phyloP scores from a whole-genome alignment of 1,140 invertebrate species.

The Drosophila bocki region DNA sequence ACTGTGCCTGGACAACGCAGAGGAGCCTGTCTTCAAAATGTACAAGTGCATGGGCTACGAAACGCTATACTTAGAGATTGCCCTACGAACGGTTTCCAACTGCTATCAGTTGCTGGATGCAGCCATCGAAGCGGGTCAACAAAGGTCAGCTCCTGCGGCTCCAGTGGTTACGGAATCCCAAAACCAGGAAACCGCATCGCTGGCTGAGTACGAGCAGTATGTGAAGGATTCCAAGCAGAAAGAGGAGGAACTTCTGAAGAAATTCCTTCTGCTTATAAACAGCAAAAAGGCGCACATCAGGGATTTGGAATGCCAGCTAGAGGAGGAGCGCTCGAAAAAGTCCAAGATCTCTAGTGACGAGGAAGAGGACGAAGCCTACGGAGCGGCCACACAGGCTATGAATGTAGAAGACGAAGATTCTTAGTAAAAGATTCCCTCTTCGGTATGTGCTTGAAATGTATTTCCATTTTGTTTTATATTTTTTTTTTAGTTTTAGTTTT shows the following conservation, averaged over 20 bases:
- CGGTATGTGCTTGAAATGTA: conserved; percentile 54
- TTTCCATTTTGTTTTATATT: conserved; percentile 25
- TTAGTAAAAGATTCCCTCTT: background rate
- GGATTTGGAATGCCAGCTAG: conserved; percentile 41
- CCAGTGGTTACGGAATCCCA: background rate
- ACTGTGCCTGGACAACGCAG: conserved; percentile 16
- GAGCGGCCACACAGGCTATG: conserved; percentile 49
- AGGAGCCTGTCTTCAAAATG: conserved; percentile 50
- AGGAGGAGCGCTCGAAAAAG: conserved; percentile 4
- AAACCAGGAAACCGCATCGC: background rate
- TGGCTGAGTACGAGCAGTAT: conserved; percentile 53
- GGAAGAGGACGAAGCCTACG: conserved; percentile 30
- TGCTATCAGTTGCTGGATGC: conserved; percentile 52
- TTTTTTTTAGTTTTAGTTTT: conserved; percentile 16
- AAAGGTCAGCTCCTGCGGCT: background rate
- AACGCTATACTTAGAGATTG: conserved; percentile 56
- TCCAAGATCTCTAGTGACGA: conserved; percentile 1
- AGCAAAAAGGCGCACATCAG: conserved; percentile 60
- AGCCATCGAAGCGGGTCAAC: conserved; percentile 46
- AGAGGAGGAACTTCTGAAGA: conserved; percentile 44
- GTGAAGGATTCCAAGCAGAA: conserved; percentile 28
- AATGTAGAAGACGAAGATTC: conserved; percentile 2
- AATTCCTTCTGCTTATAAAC: conserved; percentile 62
- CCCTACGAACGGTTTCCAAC: conserved; percentile 45
- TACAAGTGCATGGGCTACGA: conserved; percentile 64